Conservation (phyloP, 2,113 vertebrate species). For the Phrynocephalus versicolor region DNA sequence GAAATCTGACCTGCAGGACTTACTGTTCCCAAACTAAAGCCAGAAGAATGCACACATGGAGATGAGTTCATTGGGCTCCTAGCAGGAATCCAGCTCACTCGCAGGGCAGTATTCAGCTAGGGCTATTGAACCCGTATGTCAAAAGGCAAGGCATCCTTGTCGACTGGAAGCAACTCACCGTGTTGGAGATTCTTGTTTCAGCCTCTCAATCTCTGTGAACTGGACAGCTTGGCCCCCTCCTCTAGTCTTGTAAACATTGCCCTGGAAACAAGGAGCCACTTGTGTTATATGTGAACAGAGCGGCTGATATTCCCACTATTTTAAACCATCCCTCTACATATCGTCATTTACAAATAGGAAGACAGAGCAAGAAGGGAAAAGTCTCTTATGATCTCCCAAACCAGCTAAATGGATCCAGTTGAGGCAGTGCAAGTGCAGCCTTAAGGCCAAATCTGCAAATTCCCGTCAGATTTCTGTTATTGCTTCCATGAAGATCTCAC, state of each 20-base stretch:
- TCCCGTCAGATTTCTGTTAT: neutral
- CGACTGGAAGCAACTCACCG: constrained; percentile 45
- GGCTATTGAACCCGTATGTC: neutral
- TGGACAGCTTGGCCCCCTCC: constrained; percentile 94
- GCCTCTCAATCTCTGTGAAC: constrained; percentile 93
- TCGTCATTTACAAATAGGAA: neutral
- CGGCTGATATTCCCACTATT: too few relatives aligned
- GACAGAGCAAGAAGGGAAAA: neutral
- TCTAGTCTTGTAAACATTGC: constrained; percentile 91
- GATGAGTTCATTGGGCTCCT: too few relatives aligned
- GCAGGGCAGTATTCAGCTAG: neutral
- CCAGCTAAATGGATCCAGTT: neutral
- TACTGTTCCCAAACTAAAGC: too few relatives aligned
- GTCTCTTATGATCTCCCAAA: neutral
- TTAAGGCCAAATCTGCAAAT: neutral
- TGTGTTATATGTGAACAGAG: neutral
- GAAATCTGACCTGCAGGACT: too few relatives aligned
- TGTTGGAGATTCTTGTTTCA: constrained; percentile 85
- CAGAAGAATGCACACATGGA: too few relatives aligned
- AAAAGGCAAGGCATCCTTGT: neutral
- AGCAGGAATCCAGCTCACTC: neutral
- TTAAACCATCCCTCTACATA: too few relatives aligned
- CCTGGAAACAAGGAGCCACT: constrained; percentile 72
- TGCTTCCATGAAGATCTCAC: neutral
- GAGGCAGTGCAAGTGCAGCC: neutral